Conservation (phyloP, 92 coral and sea anemone genomes). For the Isaurus tuberculatus region DNA sequence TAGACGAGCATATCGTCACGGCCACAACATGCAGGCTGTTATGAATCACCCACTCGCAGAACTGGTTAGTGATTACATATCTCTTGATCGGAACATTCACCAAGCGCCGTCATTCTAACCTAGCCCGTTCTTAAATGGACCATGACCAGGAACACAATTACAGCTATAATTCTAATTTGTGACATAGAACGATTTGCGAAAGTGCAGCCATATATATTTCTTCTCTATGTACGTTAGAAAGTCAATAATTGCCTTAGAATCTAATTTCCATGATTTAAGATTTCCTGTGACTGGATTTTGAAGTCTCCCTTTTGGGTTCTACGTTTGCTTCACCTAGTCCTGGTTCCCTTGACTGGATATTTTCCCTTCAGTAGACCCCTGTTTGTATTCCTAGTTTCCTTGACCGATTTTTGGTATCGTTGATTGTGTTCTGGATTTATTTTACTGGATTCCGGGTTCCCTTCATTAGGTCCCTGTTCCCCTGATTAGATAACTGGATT, state of each 20-base stretch:
- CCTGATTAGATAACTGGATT: background rate
- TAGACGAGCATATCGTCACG: constrained; percentile 81
- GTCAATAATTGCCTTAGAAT: background rate
- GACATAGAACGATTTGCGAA: background rate
- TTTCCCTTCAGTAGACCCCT: no score
- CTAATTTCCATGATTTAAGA: background rate
- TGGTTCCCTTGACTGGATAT: background rate
- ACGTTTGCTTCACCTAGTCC: background rate
- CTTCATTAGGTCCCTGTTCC: background rate
- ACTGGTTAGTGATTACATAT: constrained; percentile 56
- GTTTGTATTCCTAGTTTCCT: background rate
- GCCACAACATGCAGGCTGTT: constrained; percentile 93
- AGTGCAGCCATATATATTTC: background rate
- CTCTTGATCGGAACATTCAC: background rate
- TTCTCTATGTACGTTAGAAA: no score
- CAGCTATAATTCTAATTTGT: background rate
- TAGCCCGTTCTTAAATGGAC: background rate
- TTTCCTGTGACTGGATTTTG: background rate
- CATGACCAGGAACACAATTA: no score
- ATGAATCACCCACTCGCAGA: constrained; percentile 90
- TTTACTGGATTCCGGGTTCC: background rate
- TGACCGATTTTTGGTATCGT: background rate
- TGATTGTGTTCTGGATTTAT: background rate
- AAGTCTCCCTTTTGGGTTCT: background rate
- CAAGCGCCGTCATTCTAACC: background rate